Percentiles rank a stretch among this genome's conserved stretches.
These are phyloP conservation scores for Falco concolor DNA, from an alignment of 2,797 vertebrate genomes.

Conservation along the genomic window DNA sequence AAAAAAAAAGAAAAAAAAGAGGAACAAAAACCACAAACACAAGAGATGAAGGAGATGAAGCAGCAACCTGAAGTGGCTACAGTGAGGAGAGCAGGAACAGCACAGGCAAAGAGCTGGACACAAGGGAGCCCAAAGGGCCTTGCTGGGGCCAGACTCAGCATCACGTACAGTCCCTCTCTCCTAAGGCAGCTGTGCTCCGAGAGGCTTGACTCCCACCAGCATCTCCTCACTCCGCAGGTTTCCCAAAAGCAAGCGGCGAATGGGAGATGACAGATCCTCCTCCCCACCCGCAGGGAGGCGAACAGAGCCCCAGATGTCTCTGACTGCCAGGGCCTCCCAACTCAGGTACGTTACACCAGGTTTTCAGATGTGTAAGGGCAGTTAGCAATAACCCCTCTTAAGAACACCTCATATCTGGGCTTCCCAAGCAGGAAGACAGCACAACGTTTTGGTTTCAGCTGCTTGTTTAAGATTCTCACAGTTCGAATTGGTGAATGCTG, in stretches of 20 bases:
- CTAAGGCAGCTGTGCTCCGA: not conserved
- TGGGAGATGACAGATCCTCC: not conserved
- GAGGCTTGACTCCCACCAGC: not conserved
- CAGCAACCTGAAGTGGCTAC: not conserved
- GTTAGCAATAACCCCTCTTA: not conserved
- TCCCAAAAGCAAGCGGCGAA: not conserved
- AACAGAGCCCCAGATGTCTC: not conserved
- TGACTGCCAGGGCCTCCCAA: not conserved
- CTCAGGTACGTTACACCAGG: not conserved
- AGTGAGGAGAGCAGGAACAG: not conserved
- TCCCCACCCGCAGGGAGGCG: not conserved
- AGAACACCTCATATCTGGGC: not conserved
- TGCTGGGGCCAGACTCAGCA: not conserved
- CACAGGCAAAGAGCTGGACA: not conserved
- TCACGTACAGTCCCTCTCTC: not conserved
- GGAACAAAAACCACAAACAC: not conserved
- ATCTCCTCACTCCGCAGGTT: not conserved
- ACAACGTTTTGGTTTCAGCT: not conserved
- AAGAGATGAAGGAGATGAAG: not conserved
- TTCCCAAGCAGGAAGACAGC: not conserved
- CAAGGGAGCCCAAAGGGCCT: not conserved
- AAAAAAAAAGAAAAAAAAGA: no score
- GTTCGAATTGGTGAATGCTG: not conserved
- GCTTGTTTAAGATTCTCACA: not conserved
- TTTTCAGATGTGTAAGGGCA: not conserved